Percentiles rank a stretch among this genome's conserved stretches.
phyloP scores from a whole-genome alignment of 2,797 vertebrate species.

The Amblyraja radiata region DNA sequence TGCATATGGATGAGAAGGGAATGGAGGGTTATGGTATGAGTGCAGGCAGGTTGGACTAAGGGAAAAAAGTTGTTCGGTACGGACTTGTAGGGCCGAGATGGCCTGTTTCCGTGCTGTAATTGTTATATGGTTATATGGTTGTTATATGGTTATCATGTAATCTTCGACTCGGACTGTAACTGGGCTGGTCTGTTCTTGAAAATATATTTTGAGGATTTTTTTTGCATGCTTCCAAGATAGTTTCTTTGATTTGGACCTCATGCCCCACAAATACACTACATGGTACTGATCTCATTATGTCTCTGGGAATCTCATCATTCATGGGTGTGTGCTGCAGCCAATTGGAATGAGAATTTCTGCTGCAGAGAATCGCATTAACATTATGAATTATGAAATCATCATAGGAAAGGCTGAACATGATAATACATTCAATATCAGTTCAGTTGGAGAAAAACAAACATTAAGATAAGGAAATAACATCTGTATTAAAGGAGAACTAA shows the following conservation, averaged over 20 bases:
- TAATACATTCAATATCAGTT: constrained; percentile 40
- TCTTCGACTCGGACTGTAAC: background rate
- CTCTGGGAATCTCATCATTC: background rate
- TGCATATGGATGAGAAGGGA: no score
- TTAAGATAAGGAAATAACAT: constrained; percentile 35
- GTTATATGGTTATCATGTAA: no score
- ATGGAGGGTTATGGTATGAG: no score
- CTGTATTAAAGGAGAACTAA: constrained; percentile 23
- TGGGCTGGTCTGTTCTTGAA: background rate
- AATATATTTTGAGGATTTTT: background rate
- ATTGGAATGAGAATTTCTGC: background rate
- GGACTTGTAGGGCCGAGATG: no score
- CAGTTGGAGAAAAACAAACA: constrained; percentile 17
- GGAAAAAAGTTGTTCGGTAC: no score
- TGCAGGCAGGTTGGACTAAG: no score
- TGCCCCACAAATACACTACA: background rate
- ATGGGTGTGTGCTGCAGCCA: background rate
- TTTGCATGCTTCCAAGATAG: background rate
- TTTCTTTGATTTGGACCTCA: background rate
- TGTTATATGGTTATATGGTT: no score
- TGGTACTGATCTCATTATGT: background rate
- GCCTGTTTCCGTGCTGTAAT: no score
- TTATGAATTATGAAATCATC: no score
- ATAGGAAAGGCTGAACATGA: no score
- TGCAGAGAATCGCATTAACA: background rate